Evolutionary conservation across 2,888 invertebrate species (phyloP), one percentile per base, ranked within the genome.

Genomic region (Aphodius sticticus): DNA sequence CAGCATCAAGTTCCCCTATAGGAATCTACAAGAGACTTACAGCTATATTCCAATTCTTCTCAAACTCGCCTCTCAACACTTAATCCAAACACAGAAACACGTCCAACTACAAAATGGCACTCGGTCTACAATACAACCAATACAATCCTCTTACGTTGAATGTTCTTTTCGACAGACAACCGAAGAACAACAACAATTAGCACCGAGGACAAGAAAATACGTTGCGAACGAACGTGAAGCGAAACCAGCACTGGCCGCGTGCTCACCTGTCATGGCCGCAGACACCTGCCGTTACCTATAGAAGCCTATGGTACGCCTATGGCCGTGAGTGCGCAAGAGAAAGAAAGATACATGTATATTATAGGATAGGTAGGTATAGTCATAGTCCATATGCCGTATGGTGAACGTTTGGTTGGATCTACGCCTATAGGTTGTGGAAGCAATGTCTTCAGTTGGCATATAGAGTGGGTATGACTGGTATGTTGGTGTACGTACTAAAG

Each of bases 221-320:
- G 80, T 76, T 69, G 81, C 77, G 78, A 15, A 7, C 74, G 36
- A 12, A 15, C 9, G 3, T 3, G 12, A 53, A 53, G 82, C 79
- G 78, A 81, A 80, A 82, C 83, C 82, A 81, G 83, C 78, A 84
- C 84, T 84, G 83, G 84, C 82, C 84, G 83, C 84, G 82, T 83
- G 84, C 84, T 85, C 85, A 85, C 85, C 86, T 85, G 85, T 83
- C 84, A 84, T 81, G 83, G 82, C 53, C 81, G 80, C 83, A 83
- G 85, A 84, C 86, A 86, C 86, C 86, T 86, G 86, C 86, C 84
- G 83, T 83, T 86, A 83, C 83, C 83, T 81, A 16, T 35, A 71
- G 35, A 16, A 71, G 35, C 26, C 26, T 26, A 26, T 26, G 26
- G 26, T 3, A 26, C 26, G 26, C 26, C 74, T 26, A 14, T 37